These are phyloP conservation scores for Venustoraphidia nigricollis DNA, from an alignment of 2,888 invertebrate genomes.

Conservation along the genomic window DNA sequence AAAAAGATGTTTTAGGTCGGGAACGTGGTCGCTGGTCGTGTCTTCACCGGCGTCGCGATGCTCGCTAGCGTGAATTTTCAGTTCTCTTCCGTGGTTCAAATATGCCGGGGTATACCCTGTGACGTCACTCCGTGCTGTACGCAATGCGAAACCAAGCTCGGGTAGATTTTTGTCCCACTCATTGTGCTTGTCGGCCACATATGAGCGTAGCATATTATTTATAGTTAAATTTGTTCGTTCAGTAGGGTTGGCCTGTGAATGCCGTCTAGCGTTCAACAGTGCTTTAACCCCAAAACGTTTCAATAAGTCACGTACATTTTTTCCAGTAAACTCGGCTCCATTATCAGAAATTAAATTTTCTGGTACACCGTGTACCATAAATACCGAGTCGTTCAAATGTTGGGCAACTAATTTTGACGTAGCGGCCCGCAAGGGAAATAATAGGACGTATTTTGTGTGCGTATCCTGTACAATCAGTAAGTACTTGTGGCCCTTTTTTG, in stretches of 20 bases:
- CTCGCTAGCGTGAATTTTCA: not conserved
- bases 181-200: not conserved
- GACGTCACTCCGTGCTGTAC: not conserved
- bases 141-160: not conserved
- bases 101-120: not conserved
- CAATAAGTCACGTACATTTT: not conserved
- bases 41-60: not conserved
- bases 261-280: not conserved
- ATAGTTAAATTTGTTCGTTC: not conserved
- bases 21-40: not conserved
- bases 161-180: not conserved
- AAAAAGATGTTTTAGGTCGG: no score
- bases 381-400: not conserved
- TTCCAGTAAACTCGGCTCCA: not conserved
- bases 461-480: not conserved
- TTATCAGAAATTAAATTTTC: not conserved
- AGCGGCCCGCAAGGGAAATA: not conserved
- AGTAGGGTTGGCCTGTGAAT: not conserved
- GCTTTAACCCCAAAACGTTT: not conserved
- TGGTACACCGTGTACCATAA: not conserved
- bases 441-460: not conserved
- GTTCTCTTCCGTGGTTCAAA: not conserved
- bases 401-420: not conserved
- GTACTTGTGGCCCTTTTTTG: not conserved
- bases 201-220: not conserved